These are phyloP conservation scores for Pilophorus perplexus DNA, from an alignment of 2,888 invertebrate genomes.

Conservation along the genomic window DNA sequence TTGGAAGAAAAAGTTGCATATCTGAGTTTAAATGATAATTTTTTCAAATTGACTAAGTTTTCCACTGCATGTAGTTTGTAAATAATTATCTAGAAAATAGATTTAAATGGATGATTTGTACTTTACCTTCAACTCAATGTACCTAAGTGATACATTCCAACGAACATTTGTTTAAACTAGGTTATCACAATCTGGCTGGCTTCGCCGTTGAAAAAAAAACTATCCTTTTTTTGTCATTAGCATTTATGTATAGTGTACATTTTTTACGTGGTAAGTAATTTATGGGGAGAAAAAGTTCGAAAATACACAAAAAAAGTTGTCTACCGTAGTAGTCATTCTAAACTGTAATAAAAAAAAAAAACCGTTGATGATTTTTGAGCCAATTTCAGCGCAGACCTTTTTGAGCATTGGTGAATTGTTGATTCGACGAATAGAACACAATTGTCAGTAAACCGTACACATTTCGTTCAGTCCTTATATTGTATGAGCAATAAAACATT, in stretches of 20 bases:
- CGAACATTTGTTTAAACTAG: conserved; percentile 43
- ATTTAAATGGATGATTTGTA: conserved; percentile 34
- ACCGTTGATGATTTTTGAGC: no score
- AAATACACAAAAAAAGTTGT: conserved; percentile 8
- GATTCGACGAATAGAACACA: no score
- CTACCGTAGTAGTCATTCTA: conserved; percentile 16
- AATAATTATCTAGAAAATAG: conserved; percentile 33
- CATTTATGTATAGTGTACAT: conserved; percentile 30
- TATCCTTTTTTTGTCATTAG: conserved; percentile 21
- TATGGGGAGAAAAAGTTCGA: no score
- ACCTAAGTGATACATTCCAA: conserved; percentile 48
- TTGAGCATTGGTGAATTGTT: no score
- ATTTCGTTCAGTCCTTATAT: no score
- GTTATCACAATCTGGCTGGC: conserved; percentile 44
- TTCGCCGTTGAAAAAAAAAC: conserved; percentile 44
- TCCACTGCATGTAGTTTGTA: conserved; percentile 47
- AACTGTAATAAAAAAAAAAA: neutral
- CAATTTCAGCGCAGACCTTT: no score
- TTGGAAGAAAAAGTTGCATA: conserved; percentile 44
- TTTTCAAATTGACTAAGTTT: conserved; percentile 42
- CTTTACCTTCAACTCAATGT: conserved; percentile 42
- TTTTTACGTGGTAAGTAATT: conserved; percentile 28
- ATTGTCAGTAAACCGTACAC: no score
- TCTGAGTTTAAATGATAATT: conserved; percentile 41
- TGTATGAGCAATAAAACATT: conserved; percentile 36